phyloP scores from a whole-genome alignment of 1,140 invertebrate genomes.

The Dinoponera quadriceps region DNA sequence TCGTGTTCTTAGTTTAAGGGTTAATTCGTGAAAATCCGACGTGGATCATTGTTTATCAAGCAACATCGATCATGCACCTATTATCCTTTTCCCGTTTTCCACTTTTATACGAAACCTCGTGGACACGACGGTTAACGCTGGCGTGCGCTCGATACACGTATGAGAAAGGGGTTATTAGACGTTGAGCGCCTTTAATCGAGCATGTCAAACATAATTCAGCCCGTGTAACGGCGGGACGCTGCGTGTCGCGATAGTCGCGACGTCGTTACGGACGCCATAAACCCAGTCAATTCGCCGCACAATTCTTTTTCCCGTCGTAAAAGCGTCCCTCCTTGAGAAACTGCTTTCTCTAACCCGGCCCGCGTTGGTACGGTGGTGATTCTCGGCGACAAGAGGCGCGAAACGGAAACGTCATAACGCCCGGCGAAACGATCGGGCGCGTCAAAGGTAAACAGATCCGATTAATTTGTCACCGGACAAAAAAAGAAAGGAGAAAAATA shows the following conservation, averaged over 20 bases:
- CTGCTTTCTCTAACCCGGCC: conserved; percentile 9
- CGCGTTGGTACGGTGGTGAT: not conserved
- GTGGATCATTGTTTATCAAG: no score
- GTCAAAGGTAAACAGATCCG: not conserved
- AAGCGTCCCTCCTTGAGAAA: conserved; percentile 1
- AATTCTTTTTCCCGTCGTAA: conserved; percentile 37
- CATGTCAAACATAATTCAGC: conserved; percentile 13
- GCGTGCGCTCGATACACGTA: no score
- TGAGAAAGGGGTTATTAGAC: not conserved
- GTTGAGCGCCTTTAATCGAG: not conserved
- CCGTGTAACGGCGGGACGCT: conserved; percentile 1
- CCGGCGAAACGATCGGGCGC: not conserved
- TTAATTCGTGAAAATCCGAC: no score
- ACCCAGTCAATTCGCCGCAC: conserved; percentile 22
- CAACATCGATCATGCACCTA: no score
- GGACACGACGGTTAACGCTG: no score
- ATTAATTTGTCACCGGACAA: no score
- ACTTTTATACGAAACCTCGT: no score
- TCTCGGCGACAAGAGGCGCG: no score
- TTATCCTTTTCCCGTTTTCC: no score
- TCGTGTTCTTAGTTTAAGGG: no score
- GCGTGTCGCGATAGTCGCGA: conserved; percentile 11
- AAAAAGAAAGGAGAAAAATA: no score
- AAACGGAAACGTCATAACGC: no score
- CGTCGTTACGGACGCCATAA: conserved; percentile 24